Evolutionary conservation across 2,888 invertebrate genomes (phyloP).

Genomic region (Cataglyphis livida): DNA sequence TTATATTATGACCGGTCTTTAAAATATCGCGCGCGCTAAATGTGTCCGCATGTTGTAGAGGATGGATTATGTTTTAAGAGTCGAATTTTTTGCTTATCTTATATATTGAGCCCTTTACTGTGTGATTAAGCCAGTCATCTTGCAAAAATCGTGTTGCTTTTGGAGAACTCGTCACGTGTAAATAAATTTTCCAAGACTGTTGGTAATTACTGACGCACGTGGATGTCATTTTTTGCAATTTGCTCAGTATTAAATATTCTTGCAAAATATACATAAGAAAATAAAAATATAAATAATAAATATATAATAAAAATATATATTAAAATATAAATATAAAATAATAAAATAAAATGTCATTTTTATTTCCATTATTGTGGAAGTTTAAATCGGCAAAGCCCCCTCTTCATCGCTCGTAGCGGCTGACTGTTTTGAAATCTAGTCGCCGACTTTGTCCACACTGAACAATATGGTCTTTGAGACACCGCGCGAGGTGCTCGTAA

Average conservation of each 20-base stretch:
- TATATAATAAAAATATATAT: not conserved
- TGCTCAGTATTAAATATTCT: not conserved
- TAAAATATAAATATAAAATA: not conserved
- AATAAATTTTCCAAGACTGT: not conserved
- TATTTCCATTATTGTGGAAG: not conserved
- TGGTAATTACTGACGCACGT: not conserved
- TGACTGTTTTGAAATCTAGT: slow-evolving; percentile 1
- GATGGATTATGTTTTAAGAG: not conserved
- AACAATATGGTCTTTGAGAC: slow-evolving; percentile 33
- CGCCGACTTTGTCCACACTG: not conserved
- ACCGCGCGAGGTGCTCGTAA: slow-evolving; percentile 41
- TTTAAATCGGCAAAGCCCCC: not conserved
- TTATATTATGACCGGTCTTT: slow-evolving; percentile 2
- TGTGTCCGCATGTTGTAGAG: not conserved
- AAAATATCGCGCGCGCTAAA: not conserved
- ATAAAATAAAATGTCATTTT: not conserved
- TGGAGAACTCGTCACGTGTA: not conserved
- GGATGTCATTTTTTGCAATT: not conserved
- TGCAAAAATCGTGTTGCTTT: slow-evolving; percentile 1
- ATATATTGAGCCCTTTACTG: not conserved
- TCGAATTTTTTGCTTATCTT: slow-evolving; percentile 2
- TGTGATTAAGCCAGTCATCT: not conserved
- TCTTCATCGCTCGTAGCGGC: not conserved
- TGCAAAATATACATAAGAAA: not conserved
- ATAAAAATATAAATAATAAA: not conserved